phyloP scores from a whole-genome alignment of 2,888 invertebrate genomes.

The Halocaridina rubra region DNA sequence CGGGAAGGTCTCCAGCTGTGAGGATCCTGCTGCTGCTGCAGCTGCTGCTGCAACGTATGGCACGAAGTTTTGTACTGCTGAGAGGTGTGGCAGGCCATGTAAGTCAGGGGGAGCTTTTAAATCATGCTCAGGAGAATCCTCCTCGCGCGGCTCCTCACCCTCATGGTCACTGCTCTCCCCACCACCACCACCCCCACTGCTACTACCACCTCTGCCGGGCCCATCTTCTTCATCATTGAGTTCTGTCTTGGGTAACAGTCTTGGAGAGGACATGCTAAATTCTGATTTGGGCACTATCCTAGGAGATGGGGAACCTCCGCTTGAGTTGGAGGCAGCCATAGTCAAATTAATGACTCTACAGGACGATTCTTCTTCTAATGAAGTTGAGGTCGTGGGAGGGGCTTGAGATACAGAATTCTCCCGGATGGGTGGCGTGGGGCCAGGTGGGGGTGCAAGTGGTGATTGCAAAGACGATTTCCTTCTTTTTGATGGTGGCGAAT shows the following conservation, averaged over 20 bases:
- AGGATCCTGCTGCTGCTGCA: conserved; percentile 59
- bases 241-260: conserved; percentile 52
- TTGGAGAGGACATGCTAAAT: conserved; percentile 40
- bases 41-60: conserved; percentile 55
- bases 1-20: conserved; percentile 60
- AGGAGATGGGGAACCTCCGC: conserved; percentile 44
- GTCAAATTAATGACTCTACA: conserved; percentile 49
- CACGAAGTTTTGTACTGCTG: conserved; percentile 62
- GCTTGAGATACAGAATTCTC: conserved; percentile 33
- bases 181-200: conserved; percentile 34
- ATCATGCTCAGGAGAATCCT: conserved; percentile 48
- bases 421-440: conserved; percentile 43
- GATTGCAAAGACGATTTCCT: conserved; percentile 56
- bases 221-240: conserved; percentile 58
- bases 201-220: conserved; percentile 49
- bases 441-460: conserved; percentile 48
- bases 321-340: conserved; percentile 45
- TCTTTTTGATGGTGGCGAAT: conserved; percentile 57
- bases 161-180: conserved; percentile 23
- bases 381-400: conserved; percentile 48
- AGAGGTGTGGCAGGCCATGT: conserved; percentile 55
- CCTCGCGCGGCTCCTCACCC: conserved; percentile 47
- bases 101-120: conserved; percentile 37
- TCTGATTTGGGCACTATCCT: conserved; percentile 45
- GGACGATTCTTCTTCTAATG: conserved; percentile 45